phyloP scores from a whole-genome alignment of 2,888 invertebrate genomes.

The Electrophaes corylata region DNA sequence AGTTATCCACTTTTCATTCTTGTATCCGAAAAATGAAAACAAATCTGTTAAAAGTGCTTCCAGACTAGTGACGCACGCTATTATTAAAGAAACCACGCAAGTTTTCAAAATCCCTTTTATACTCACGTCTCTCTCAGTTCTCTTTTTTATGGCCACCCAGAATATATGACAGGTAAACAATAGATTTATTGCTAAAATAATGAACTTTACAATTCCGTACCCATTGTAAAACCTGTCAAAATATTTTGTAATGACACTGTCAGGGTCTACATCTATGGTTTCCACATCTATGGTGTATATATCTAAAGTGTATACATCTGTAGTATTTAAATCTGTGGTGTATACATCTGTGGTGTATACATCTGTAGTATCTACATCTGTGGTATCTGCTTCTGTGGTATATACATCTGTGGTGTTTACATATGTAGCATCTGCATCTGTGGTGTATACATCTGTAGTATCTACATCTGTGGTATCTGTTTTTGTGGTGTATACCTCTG shows the following conservation, averaged over 20 bases:
- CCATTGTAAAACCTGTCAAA: neutral
- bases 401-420: too few species aligned
- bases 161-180: constrained; percentile 8
- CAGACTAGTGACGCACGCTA: constrained; percentile 17
- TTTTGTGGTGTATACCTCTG: too few species aligned
- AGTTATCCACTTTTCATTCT: neutral
- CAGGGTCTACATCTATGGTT: too few species aligned
- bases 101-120: constrained; percentile 13
- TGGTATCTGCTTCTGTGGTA: too few species aligned
- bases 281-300: too few species aligned
- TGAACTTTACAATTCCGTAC: constrained; percentile 18
- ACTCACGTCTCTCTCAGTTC: neutral
- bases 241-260: neutral
- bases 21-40: neutral
- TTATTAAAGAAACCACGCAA: constrained; percentile 10
- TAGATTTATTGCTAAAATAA: constrained; percentile 13
- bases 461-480: too few species aligned
- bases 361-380: too few species aligned
- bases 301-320: too few species aligned
- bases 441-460: too few species aligned
- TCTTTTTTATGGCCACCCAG: constrained; percentile 17
- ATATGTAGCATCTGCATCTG: too few species aligned
- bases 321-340: too few species aligned
- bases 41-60: constrained; percentile 10
- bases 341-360: too few species aligned